Percentiles rank a stretch among this genome's conserved stretches.
phyloP scores from a whole-genome alignment of 2,888 invertebrate genomes.

The Quadriops clusia region DNA sequence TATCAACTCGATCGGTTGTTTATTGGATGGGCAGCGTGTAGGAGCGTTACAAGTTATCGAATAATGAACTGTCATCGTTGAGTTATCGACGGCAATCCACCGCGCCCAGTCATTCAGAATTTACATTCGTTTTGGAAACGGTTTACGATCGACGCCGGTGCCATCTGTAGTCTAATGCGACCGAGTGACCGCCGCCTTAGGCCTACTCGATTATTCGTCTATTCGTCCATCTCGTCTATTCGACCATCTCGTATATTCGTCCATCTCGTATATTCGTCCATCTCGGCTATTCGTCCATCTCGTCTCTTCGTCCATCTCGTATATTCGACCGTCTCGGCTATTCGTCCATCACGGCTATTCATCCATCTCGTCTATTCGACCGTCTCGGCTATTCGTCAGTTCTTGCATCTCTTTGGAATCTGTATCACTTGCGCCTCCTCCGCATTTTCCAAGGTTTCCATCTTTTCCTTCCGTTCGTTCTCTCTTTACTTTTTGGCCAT shows the following conservation, averaged over 20 bases:
- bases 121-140: conserved; percentile 35
- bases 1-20: conserved; percentile 12
- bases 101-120: conserved; percentile 31
- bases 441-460: too few species aligned
- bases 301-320: too few species aligned
- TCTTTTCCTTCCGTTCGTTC: too few species aligned
- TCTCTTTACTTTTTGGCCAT: too few species aligned
- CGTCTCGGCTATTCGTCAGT: too few species aligned
- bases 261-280: neutral
- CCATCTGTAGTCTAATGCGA: conserved; percentile 39
- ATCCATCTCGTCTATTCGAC: too few species aligned
- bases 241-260: neutral
- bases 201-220: conserved; percentile 15
- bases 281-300: too few species aligned
- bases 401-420: too few species aligned
- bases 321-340: too few species aligned
- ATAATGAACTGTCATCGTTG: conserved; percentile 34
- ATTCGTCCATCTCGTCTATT: conserved; percentile 15
- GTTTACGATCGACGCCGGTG: conserved; percentile 31
- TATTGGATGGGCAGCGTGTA: conserved; percentile 22
- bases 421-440: too few species aligned
- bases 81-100: conserved; percentile 31
- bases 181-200: conserved; percentile 33
- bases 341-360: too few species aligned
- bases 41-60: conserved; percentile 32